Percentiles rank a stretch among this genome's conserved stretches.
Conservation (phyloP, 2,113 vertebrate species). For the Coptodon bakossiorum region DNA sequence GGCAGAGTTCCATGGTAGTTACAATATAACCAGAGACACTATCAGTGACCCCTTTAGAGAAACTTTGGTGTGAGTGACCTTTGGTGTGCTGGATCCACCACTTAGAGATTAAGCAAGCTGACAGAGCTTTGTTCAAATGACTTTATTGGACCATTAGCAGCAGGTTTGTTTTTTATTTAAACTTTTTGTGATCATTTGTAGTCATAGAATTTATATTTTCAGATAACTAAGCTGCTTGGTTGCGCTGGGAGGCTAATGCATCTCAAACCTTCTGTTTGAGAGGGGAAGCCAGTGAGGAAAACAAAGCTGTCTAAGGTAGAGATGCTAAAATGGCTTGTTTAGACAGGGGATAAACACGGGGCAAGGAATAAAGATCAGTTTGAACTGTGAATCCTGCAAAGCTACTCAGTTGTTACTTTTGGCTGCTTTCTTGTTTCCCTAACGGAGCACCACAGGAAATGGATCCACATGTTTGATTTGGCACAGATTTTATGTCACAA, state of each 20-base stretch:
- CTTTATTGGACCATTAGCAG: background rate
- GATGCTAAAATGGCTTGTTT: background rate
- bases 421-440: background rate
- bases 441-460: background rate
- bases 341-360: background rate
- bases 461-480: background rate
- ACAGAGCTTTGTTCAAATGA: background rate
- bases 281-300: background rate
- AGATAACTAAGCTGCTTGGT: background rate
- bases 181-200: background rate
- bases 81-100: background rate
- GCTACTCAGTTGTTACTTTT: background rate
- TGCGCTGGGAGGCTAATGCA: accelerated
- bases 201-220: background rate
- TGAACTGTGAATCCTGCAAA: background rate
- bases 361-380: background rate
- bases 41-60: background rate
- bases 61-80: background rate
- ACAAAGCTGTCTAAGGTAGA: background rate
- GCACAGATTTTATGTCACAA: background rate
- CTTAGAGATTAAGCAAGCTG: background rate
- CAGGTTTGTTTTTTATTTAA: background rate
- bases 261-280: background rate
- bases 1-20: background rate
- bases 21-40: background rate